Evolutionary conservation across 2,888 invertebrate species (phyloP).

Genomic region (Serrognathus titanus): DNA sequence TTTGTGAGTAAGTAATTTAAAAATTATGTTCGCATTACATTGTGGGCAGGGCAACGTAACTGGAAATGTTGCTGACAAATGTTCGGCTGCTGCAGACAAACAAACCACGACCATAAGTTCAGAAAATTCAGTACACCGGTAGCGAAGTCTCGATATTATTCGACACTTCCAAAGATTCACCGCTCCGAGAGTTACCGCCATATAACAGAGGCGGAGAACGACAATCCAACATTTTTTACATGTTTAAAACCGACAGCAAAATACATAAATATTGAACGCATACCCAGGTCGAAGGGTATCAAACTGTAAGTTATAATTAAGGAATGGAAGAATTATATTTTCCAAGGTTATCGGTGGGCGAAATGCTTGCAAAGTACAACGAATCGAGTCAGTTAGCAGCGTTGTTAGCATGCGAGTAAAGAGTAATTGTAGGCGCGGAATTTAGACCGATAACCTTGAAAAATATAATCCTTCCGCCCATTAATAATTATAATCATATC

Average conservation of each 20-base stretch:
- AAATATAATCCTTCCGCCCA: background rate
- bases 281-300: slow-evolving; percentile 42
- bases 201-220: slow-evolving; percentile 44
- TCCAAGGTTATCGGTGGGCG: background rate
- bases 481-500: background rate
- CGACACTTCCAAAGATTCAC: slow-evolving; percentile 56
- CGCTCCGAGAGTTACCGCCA: slow-evolving; percentile 52
- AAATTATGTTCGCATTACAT: slow-evolving; percentile 36
- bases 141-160: slow-evolving; percentile 17
- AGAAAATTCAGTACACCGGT: slow-evolving; percentile 29
- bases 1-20: slow-evolving; percentile 20
- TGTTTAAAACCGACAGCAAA: slow-evolving; percentile 44
- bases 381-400: too few species aligned
- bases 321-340: too few species aligned
- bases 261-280: slow-evolving; percentile 46
- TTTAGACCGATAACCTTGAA: too few species aligned
- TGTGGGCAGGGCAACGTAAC: slow-evolving; percentile 52
- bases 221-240: slow-evolving; percentile 42
- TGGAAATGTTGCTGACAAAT: slow-evolving; percentile 55
- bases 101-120: slow-evolving; percentile 28
- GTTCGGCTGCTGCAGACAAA: slow-evolving; percentile 49
- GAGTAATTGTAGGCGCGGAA: too few species aligned
- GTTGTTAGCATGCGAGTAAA: too few species aligned
- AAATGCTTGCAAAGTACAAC: too few species aligned
- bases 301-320: slow-evolving; percentile 39